Evolutionary conservation across 2,797 vertebrate genomes (phyloP), one percentile per base, ranked within the genome.

Genomic region (Pampus argenteus): DNA sequence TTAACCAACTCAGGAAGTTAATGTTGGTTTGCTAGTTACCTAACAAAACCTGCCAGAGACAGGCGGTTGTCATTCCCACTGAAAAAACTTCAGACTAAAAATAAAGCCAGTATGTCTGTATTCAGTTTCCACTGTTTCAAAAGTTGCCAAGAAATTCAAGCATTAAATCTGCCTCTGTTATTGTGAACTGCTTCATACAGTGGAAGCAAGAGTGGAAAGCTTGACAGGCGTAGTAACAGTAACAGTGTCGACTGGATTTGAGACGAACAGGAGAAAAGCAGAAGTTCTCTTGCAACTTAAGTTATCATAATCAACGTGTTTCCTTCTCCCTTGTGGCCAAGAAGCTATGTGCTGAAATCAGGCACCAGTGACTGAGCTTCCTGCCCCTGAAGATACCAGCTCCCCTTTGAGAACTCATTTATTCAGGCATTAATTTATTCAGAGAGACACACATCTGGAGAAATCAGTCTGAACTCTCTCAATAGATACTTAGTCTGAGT

Each of bases 371-470:
- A 55, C 26, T 6, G 10, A 74, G 49, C 42, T 59, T 58, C 6
- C n/a, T 50, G 62, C 31, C 81, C 44, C 40, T 42, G 59, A 75
- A 63, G 56, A 67, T 50, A 69, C 28, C 8, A 59, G 40, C 25
- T 57, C 34, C 40, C 40, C 50, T 63, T 48, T 20, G 5, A 77
- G 59, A 63, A 5, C 29, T 79, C 66, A 82, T 66, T 87, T 72
- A 73, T 77, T 71, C 40, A 22, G 49, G 29, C 25, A 51, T 69
- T 83, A 70, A 86, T 84, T 78, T 76, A 81, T 78, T 85, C 78
- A 72, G 81, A 79, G 81, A 79, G 73, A 62, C 52, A 47, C 57
- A 70, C 60, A 76, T 76, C 52, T 71, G 58, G 68, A 85, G 71
- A 86, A 79, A 83, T 86, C 71, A 65, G 63, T 58, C 66, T 52